Evolutionary conservation across 1,140 invertebrate species (phyloP), one percentile per base, ranked within the genome.

Genomic region (Globodera rostochiensis): DNA sequence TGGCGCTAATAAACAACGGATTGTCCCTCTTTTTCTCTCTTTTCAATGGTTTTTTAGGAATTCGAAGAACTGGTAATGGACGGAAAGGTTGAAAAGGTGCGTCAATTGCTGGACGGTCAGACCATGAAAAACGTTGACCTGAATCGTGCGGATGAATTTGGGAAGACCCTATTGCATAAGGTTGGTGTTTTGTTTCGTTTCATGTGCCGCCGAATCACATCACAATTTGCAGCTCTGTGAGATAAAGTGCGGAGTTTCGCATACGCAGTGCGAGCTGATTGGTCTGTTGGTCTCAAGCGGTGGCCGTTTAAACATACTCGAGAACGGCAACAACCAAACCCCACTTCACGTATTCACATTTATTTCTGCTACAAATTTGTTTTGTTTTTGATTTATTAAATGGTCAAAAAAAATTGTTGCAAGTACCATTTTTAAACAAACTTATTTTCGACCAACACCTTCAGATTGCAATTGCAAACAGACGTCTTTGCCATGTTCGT

Each of bases 21-120:
- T 53, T 53, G 3, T 7, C 7, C 11, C 50, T 53, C 25, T 25
- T 25, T 25, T 25, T 25, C 25, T n/a, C n/a, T n/a, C 25, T 1
- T 25, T 25, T 53, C 57, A 19, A 60, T 36, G 36, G 3, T 64
- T 13, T 53, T 53, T 60, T 64, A 64, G 57, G 77, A 82, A 13
- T 82, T 82, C 49, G 80, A 82, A 25, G 81, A 79, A 69, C 36
- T 74, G 25, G 81, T 81, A 9, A 67, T 82, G 79, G 81, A 82
- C n/a, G 81, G 81, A 45, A 79, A 81, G 25, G 76, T 80, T 4
- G 81, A 82, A n/a, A 73, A 81, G 36, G 79, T 82, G 13, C 60
- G 67, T 45, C 76, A 57, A 46, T 53, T 67, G 21, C 46, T 82
- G 19, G 6, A 46, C 15, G 25, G 57, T 67, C 67, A 70, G n/a